These are phyloP conservation scores for Ditylenchus dipsaci DNA, from an alignment of 1,140 invertebrate genomes.

Conservation along the genomic window DNA sequence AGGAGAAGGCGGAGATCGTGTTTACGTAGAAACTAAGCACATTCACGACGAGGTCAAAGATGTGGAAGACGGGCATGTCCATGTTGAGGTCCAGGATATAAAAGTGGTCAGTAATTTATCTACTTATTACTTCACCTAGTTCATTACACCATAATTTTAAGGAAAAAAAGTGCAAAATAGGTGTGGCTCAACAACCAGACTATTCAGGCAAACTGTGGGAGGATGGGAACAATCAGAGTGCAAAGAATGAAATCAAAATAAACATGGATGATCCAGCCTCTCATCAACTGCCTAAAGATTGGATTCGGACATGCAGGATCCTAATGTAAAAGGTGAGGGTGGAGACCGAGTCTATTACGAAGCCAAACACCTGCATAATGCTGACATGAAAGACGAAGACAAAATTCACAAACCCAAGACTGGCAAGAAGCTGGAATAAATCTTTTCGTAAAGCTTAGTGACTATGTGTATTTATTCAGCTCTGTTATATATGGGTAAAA, in stretches of 20 bases:
- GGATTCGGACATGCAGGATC: background rate
- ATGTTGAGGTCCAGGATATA: too few relatives aligned
- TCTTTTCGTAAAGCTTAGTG: too few relatives aligned
- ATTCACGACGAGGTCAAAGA: background rate
- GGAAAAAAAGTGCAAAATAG: too few relatives aligned
- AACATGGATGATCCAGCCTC: background rate
- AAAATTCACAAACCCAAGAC: background rate
- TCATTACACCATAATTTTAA: too few relatives aligned
- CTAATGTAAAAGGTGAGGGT: background rate
- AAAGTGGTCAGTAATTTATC: too few relatives aligned
- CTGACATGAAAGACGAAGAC: background rate
- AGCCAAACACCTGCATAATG: background rate
- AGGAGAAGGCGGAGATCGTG: background rate
- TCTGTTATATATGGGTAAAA: too few relatives aligned
- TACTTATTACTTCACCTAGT: too few relatives aligned
- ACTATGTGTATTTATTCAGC: too few relatives aligned
- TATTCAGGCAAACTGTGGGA: background rate
- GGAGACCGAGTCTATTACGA: background rate
- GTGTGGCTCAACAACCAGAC: background rate
- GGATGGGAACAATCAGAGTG: background rate
- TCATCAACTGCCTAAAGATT: background rate
- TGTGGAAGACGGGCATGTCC: background rate
- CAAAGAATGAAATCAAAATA: background rate
- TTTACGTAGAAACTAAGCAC: background rate
- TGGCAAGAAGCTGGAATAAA: background rate